Evolutionary conservation across 2,113 vertebrate genomes (phyloP).

Genomic region (Aplodontia rufa): DNA sequence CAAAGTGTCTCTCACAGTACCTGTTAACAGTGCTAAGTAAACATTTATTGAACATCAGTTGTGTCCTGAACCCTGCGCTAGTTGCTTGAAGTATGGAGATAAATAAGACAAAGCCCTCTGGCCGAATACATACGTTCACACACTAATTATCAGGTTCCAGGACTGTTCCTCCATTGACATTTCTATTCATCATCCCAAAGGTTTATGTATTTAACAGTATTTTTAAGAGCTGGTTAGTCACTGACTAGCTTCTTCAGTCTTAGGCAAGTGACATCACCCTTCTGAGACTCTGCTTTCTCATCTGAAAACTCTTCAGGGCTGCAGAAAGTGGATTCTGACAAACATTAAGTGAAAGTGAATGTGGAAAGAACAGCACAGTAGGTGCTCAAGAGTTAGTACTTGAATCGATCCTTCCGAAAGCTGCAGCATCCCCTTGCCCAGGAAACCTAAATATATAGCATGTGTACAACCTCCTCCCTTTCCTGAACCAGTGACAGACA

Average conservation of each 20-base stretch:
- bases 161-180: slow-evolving; percentile 18
- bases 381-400: neutral
- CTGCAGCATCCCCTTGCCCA: neutral
- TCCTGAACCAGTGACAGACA: neutral
- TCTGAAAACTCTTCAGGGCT: neutral
- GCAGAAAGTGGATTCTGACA: neutral
- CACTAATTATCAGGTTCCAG: neutral
- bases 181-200: slow-evolving; percentile 26
- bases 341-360: neutral
- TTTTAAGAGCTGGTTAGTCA: slow-evolving; percentile 34
- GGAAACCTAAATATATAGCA: neutral
- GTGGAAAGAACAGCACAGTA: neutral
- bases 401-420: neutral
- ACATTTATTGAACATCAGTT: neutral
- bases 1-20: neutral
- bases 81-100: neutral
- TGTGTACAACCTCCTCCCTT: neutral
- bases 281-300: slow-evolving; percentile 12
- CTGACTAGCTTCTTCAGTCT: slow-evolving; percentile 33
- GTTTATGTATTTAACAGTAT: slow-evolving; percentile 64
- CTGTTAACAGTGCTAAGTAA: neutral
- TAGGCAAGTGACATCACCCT: neutral
- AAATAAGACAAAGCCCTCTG: slow-evolving; percentile 26
- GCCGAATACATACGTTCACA: neutral
- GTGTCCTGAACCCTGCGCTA: neutral